Evolutionary conservation across 2,888 invertebrate species (phyloP), one percentile per base, ranked within the genome.

Genomic region (Drosophila kanekoi): DNA sequence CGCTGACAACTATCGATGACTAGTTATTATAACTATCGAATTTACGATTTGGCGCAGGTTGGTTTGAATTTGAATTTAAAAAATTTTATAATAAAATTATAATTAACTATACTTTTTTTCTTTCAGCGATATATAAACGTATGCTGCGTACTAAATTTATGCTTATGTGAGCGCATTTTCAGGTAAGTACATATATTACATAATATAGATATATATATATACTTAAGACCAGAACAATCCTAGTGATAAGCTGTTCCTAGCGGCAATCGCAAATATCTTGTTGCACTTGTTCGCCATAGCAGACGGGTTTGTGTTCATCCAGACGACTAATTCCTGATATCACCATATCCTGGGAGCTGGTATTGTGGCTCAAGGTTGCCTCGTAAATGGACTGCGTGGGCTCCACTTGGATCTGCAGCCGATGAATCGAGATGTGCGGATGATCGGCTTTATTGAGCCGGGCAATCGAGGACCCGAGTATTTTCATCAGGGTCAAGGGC

Each of bases 331-430:
- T 2, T 0, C 32, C 73, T 3, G 9, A 20, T 2, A 59, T 23
- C 0, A 5, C 1, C 20, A 68, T 62, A 1, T 45, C 20, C 1
- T 16, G 8, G 5, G 41, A 40, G 23, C 20, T 73, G 18, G 28
- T 5, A 35, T 67, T 72, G 8, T 40, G 32, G 4, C 35, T 20
- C 4, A 72, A 14, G 11, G 70, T 75, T 13, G 40, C 43, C 35
- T 75, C 75, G 18, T 40, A 72, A 1, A 40, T 11, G 0, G 35
- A 20, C 0, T 10, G 4, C 0, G 13, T n/a, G 0, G 56, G 67
- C 2, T 4, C 3, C 8, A 57, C 49, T 1, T 4, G 2, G 6
- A 72, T 13, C 20, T 37, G 44, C 4, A 72, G 8, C 0, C 60
- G 57, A 33, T 49, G 43, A 0, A 57, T 16, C 28, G 48, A 28